A percentile compares a stretch with the other conserved stretches of the same genome.
Evolutionary conservation across 2,797 vertebrate species (phyloP).

Genomic region (Semaprochilodus insignis): DNA sequence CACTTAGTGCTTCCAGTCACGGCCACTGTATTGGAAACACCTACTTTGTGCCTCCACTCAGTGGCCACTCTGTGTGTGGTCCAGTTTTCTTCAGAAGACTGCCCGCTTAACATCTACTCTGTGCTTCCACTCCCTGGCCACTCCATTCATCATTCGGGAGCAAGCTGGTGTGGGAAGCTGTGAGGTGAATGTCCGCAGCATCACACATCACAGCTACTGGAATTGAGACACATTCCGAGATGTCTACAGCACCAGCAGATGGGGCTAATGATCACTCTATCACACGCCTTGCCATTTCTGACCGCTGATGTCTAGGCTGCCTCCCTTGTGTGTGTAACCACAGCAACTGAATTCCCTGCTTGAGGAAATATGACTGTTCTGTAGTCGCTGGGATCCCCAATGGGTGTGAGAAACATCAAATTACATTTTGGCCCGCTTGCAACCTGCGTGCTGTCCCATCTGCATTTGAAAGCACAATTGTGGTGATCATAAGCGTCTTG

Average conservation of each 20-base stretch:
- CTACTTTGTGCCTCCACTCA: too few species aligned
- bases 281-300: neutral
- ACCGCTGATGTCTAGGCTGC: too few species aligned
- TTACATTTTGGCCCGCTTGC: neutral
- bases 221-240: neutral
- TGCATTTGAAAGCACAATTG: neutral
- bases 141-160: neutral
- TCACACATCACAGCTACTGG: neutral
- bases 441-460: neutral
- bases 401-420: neutral
- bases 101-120: too few species aligned
- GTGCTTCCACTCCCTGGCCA: too few species aligned
- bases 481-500: neutral
- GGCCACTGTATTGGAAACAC: too few species aligned
- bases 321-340: neutral
- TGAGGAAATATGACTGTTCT: neutral
- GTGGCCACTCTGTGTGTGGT: too few species aligned
- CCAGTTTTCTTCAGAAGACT: too few species aligned
- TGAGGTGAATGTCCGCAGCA: neutral
- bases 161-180: neutral
- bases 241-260: conserved; percentile 10
- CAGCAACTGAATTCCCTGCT: conserved; percentile 18
- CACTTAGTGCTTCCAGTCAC: too few species aligned
- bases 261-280: conserved; percentile 24
- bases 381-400: neutral